Evolutionary conservation across 2,113 vertebrate species (phyloP).

Genomic region (Nerophis ophidion): DNA sequence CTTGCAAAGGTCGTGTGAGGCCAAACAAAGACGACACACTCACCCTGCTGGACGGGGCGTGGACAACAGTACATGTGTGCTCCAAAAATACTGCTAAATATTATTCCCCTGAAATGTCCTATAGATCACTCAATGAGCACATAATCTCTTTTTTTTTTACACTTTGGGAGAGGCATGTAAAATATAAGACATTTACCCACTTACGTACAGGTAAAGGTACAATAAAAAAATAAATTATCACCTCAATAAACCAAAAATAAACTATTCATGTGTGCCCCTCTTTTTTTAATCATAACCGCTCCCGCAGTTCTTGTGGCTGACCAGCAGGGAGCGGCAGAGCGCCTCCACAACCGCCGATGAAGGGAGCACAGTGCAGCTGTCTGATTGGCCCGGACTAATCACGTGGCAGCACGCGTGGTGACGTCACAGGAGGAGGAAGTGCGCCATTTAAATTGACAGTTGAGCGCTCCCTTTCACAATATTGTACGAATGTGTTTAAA

Average conservation of each 20-base stretch:
- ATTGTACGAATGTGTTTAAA: no score
- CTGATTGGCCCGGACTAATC: slow-evolving; percentile 27
- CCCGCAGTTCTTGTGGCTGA: slow-evolving; percentile 10
- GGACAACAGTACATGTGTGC: slow-evolving; percentile 5
- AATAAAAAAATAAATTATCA: slow-evolving; percentile 67
- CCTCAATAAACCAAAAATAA: slow-evolving; percentile 57
- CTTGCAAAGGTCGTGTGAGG: slow-evolving; percentile 31
- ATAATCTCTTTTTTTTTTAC: slow-evolving; percentile 10
- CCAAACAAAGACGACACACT: slow-evolving; percentile 27
- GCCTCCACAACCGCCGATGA: slow-evolving; percentile 20
- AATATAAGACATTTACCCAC: slow-evolving; percentile 41
- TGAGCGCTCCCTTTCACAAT: no score
- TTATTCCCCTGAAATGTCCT: slow-evolving; percentile 13
- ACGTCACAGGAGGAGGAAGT: neutral
- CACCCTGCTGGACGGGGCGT: neutral
- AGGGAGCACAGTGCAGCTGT: slow-evolving; percentile 15
- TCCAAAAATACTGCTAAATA: slow-evolving; percentile 37
- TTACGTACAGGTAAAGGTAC: slow-evolving; percentile 31
- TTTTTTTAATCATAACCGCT: slow-evolving; percentile 11
- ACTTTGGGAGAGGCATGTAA: slow-evolving; percentile 28
- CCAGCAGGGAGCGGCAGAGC: slow-evolving; percentile 41
- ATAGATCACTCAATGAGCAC: neutral
- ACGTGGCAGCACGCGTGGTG: neutral
- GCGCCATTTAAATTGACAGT: neutral
- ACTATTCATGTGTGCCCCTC: slow-evolving; percentile 47